These are phyloP conservation scores for Xiphorhynchus erythropygius DNA, from an alignment of 2,797 vertebrate genomes.

Conservation along the genomic window DNA sequence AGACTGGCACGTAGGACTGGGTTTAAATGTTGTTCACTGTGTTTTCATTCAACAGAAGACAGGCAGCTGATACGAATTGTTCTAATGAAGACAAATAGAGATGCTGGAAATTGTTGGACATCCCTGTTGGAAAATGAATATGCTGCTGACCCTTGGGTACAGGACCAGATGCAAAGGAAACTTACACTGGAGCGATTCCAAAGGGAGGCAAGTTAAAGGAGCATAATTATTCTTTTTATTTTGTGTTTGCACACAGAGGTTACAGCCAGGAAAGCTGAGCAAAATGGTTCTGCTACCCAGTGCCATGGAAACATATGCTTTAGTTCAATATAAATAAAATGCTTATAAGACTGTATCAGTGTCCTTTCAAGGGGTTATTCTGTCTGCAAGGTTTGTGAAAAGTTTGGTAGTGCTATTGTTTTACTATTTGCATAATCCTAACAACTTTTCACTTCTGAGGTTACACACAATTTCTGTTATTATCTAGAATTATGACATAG, in stretches of 20 bases:
- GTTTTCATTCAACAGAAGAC: slow-evolving; percentile 82
- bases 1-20: accelerated
- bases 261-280: not conserved
- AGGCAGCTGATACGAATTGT: slow-evolving; percentile 91
- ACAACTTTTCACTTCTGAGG: not conserved
- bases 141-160: slow-evolving; percentile 91
- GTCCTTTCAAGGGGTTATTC: not conserved
- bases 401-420: not conserved
- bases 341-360: not conserved
- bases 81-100: slow-evolving; percentile 93
- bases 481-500: not conserved
- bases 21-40: not conserved
- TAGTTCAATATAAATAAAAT: accelerated
- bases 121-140: slow-evolving; percentile 94
- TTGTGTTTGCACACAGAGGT: not conserved
- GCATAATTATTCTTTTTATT: not conserved
- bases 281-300: not conserved
- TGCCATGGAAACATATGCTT: not conserved
- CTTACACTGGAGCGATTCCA: slow-evolving; percentile 96
- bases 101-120: slow-evolving; percentile 94
- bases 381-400: not conserved
- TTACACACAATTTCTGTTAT: not conserved
- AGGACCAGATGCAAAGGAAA: slow-evolving; percentile 98
- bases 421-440: not conserved
- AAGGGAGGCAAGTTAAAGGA: slow-evolving; percentile 85